These are phyloP conservation scores for Clivina fossor DNA, from an alignment of 2,888 invertebrate species.

Conservation along the genomic window DNA sequence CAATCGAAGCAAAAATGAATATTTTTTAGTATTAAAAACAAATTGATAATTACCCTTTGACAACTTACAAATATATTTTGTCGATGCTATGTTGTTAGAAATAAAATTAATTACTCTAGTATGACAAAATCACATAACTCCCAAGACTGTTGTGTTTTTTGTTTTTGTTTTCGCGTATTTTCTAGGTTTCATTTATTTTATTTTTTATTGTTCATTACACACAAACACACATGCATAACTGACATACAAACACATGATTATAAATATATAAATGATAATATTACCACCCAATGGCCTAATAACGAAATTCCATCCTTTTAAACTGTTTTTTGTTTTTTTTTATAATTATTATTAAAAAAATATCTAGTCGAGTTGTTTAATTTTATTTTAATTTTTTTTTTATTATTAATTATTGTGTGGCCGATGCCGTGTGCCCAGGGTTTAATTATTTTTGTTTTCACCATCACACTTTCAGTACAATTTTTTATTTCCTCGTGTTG, in stretches of 20 bases:
- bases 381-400: constrained; percentile 17
- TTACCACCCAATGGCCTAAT: constrained; percentile 52
- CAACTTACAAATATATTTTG: constrained; percentile 28
- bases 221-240: neutral
- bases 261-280: too few species aligned
- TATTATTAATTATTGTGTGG: neutral
- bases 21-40: constrained; percentile 22
- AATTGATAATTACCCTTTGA: constrained; percentile 24
- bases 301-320: constrained; percentile 52
- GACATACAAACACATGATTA: neutral
- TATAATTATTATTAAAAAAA: too few species aligned
- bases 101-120: constrained; percentile 27
- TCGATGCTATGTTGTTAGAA: constrained; percentile 33
- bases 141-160: neutral
- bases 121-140: too few species aligned
- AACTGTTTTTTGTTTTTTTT: constrained; percentile 26
- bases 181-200: constrained; percentile 15
- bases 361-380: constrained; percentile 52
- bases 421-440: constrained; percentile 3
- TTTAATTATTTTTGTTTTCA: constrained; percentile 19
- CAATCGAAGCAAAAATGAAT: constrained; percentile 2
- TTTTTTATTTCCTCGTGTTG: constrained; percentile 20
- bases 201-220: constrained; percentile 11
- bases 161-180: neutral
- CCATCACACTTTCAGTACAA: constrained; percentile 32